These are phyloP conservation scores for Aldabrachelys gigantea DNA, from an alignment of 2,113 vertebrate genomes.

Conservation along the genomic window DNA sequence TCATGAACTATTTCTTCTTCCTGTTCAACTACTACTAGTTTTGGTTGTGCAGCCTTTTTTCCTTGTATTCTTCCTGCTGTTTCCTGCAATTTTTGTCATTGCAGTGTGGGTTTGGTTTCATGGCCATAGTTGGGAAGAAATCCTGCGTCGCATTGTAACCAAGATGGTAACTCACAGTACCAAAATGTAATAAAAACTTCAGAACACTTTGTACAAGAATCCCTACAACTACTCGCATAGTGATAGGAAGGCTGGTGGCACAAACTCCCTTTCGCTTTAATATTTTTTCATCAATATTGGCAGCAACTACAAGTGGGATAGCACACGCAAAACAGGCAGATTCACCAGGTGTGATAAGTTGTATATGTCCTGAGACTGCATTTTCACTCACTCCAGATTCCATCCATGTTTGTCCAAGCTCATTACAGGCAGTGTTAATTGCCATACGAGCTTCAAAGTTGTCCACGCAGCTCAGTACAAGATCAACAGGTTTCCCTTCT, in stretches of 20 bases:
- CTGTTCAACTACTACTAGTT: constrained; percentile 79
- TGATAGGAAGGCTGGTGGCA: constrained; percentile 96
- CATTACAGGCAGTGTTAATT: constrained; percentile 97
- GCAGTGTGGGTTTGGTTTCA: constrained; percentile 96
- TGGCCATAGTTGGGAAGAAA: constrained; percentile 95
- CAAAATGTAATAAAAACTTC: constrained; percentile 90
- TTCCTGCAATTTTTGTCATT: constrained; percentile 88
- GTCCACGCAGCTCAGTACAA: constrained; percentile 97
- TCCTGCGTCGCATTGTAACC: constrained; percentile 99
- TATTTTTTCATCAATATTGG: constrained; percentile 96
- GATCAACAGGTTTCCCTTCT: constrained; percentile 90
- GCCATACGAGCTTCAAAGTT: constrained; percentile 98
- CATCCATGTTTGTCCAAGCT: constrained; percentile 96
- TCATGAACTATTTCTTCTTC: constrained; percentile 88
- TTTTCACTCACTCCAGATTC: constrained; percentile 99
- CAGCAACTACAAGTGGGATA: constrained; percentile 95
- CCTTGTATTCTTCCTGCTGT: constrained; percentile 91
- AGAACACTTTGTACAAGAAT: too few relatives aligned
- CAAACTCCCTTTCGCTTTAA: constrained; percentile 95
- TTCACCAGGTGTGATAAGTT: constrained; percentile 94
- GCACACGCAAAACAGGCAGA: constrained; percentile 97
- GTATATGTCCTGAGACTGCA: constrained; percentile 96
- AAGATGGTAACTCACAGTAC: constrained; percentile 94
- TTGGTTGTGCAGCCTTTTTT: constrained; percentile 82
- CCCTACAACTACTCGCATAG: constrained; percentile 96